Conservation (phyloP, 2,888 invertebrate species). For the Tholera decimalis region DNA sequence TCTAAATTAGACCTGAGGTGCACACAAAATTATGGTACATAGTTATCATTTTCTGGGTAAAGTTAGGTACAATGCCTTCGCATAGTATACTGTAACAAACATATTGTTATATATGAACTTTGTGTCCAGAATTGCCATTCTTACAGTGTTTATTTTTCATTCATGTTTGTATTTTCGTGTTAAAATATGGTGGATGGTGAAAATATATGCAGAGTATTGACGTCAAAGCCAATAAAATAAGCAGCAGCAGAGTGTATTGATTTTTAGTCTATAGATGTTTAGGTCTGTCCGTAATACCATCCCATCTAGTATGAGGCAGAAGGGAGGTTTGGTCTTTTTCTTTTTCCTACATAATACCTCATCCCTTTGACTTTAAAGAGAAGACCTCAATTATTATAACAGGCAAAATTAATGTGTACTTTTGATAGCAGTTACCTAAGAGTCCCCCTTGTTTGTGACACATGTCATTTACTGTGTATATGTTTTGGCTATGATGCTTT, state of each 20-base stretch:
- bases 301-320: conserved; percentile 27
- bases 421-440: neutral
- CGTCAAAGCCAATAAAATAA: too few species aligned
- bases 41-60: neutral
- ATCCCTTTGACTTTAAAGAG: conserved; percentile 21
- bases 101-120: neutral
- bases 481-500: conserved; percentile 6
- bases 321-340: conserved; percentile 47
- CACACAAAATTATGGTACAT: too few species aligned
- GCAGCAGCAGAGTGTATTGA: conserved; percentile 45
- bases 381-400: conserved; percentile 4
- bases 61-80: conserved; percentile 1
- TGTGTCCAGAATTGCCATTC: conserved; percentile 10
- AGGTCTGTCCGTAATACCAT: conserved; percentile 16
- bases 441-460: neutral
- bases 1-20: too few species aligned
- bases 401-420: conserved; percentile 5
- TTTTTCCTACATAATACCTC: conserved; percentile 30
- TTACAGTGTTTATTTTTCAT: too few species aligned
- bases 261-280: conserved; percentile 26
- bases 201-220: too few species aligned
- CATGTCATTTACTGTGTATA: neutral
- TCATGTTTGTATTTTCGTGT: too few species aligned
- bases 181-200: too few species aligned
- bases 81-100: conserved; percentile 19